Evolutionary conservation across 2,113 vertebrate species (phyloP).

Genomic region (Microcebus griseorufus): DNA sequence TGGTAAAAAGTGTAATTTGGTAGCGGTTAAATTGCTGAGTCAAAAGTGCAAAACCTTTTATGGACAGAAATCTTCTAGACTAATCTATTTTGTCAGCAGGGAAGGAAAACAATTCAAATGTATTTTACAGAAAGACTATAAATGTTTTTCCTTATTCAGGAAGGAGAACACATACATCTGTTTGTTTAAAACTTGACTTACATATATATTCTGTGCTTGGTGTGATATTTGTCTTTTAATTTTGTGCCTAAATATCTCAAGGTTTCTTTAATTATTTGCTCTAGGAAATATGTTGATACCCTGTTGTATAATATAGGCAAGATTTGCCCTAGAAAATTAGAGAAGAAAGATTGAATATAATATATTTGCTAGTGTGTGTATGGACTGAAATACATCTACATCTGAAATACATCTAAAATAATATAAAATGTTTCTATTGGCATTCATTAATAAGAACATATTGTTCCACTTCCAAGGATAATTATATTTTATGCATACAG

Average conservation of each 20-base stretch:
- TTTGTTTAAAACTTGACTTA: slow-evolving; percentile 53
- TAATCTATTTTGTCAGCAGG: slow-evolving; percentile 79
- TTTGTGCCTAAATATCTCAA: slow-evolving; percentile 45
- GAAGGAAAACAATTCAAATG: slow-evolving; percentile 72
- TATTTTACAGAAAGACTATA: slow-evolving; percentile 66
- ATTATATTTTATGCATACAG: slow-evolving; percentile 70
- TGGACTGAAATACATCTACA: slow-evolving; percentile 52
- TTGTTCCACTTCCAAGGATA: slow-evolving; percentile 52
- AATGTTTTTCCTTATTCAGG: slow-evolving; percentile 72
- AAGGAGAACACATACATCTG: slow-evolving; percentile 70
- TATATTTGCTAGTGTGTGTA: slow-evolving; percentile 47
- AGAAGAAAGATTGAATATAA: slow-evolving; percentile 53
- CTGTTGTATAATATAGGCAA: slow-evolving; percentile 54
- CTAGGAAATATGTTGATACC: slow-evolving; percentile 21
- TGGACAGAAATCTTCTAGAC: slow-evolving; percentile 74
- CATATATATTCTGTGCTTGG: neutral
- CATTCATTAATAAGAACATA: slow-evolving; percentile 77
- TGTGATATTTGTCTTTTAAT: slow-evolving; percentile 11
- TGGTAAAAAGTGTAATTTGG: slow-evolving; percentile 69
- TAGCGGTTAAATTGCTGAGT: slow-evolving; percentile 70
- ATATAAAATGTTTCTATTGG: slow-evolving; percentile 7
- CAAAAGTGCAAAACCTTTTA: slow-evolving; percentile 78
- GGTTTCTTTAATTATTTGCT: slow-evolving; percentile 51
- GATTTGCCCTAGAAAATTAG: slow-evolving; percentile 60
- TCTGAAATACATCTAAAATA: slow-evolving; percentile 63